Conservation (phyloP, 2,113 vertebrate genomes). For the Tachuris rubrigastra region DNA sequence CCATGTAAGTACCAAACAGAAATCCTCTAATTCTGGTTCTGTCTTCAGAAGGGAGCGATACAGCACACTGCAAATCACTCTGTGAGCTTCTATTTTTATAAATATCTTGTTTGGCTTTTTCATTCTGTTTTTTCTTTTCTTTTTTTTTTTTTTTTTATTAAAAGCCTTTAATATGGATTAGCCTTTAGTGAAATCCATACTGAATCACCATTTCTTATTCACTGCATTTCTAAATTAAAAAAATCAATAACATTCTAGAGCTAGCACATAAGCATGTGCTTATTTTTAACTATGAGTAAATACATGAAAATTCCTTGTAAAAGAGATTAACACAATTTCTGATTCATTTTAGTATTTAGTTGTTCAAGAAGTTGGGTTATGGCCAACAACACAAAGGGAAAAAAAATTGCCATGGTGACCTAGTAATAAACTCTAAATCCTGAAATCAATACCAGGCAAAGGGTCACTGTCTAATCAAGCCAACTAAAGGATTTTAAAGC, state of each 20-base stretch:
- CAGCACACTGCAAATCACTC: neutral
- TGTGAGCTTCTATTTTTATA: neutral
- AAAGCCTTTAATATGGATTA: neutral
- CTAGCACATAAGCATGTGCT: neutral
- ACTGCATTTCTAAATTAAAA: neutral
- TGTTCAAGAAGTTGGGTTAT: neutral
- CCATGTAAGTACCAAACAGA: neutral
- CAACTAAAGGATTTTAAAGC: conserved; percentile 28
- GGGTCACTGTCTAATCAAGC: conserved; percentile 7
- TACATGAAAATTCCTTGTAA: neutral
- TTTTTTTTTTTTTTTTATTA: neutral
- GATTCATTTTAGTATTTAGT: neutral
- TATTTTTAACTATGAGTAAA: neutral
- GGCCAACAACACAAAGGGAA: neutral
- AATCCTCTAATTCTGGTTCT: neutral
- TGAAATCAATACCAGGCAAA: conserved; percentile 52
- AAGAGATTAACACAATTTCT: neutral
- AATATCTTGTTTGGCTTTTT: neutral
- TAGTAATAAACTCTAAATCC: conserved; percentile 36
- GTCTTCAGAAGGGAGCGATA: neutral
- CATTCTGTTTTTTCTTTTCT: neutral
- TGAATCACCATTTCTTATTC: neutral
- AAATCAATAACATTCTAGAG: neutral
- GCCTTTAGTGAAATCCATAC: neutral
- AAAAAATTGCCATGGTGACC: neutral